Evolutionary conservation across 2,888 invertebrate species (phyloP).

Genomic region (Cephus pygmeus): DNA sequence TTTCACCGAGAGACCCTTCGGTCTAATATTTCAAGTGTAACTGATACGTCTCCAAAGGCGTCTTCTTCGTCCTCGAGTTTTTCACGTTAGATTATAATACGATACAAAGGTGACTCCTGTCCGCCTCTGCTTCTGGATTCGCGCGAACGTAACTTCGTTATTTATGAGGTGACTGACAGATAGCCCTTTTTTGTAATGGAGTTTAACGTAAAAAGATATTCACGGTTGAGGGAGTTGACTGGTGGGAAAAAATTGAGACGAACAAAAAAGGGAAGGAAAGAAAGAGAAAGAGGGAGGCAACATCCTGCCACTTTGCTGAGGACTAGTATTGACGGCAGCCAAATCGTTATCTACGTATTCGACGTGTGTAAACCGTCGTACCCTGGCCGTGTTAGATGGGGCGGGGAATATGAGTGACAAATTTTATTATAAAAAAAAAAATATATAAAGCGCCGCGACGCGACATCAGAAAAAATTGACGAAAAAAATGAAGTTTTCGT

Average conservation of each 20-base stretch:
- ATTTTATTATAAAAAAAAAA: too few species aligned
- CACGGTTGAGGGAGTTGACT: too few species aligned
- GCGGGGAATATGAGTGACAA: background rate
- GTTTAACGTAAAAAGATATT: slow-evolving; percentile 2
- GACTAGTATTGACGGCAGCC: too few species aligned
- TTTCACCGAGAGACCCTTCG: slow-evolving; percentile 7
- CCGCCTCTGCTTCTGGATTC: background rate
- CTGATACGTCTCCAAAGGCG: slow-evolving; percentile 19
- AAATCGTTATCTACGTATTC: too few species aligned
- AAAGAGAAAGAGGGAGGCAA: too few species aligned
- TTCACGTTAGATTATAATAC: background rate
- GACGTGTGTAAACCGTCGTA: background rate
- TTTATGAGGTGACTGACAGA: slow-evolving; percentile 25
- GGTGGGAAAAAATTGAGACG: too few species aligned
- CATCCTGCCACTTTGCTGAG: too few species aligned
- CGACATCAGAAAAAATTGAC: too few species aligned
- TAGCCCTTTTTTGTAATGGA: slow-evolving; percentile 15
- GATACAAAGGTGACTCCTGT: background rate
- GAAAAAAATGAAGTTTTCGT: too few species aligned
- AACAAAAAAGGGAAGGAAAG: too few species aligned
- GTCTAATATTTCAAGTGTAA: slow-evolving; percentile 27
- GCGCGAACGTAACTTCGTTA: slow-evolving; percentile 17
- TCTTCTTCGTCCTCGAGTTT: background rate
- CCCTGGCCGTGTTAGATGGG: background rate
- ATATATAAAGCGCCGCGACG: too few species aligned